A percentile compares a stretch with the other conserved stretches of the same genome.
These are phyloP conservation scores for Bicyclus anynana DNA, from an alignment of 1,140 invertebrate genomes.

Conservation along the genomic window DNA sequence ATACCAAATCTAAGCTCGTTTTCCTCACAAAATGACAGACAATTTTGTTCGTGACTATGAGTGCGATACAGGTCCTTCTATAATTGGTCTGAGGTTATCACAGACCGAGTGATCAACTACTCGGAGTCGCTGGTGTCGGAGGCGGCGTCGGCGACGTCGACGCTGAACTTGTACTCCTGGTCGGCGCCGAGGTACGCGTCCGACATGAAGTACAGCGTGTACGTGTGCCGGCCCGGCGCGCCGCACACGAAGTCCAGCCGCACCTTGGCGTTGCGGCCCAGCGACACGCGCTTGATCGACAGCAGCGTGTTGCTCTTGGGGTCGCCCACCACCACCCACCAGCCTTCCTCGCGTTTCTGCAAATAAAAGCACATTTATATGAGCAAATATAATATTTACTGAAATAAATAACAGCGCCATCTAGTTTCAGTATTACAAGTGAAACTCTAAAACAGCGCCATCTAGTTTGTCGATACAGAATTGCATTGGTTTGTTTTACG, in stretches of 20 bases:
- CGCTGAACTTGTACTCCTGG: constrained; percentile 94
- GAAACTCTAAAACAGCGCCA: too few species aligned
- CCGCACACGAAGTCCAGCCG: constrained; percentile 98
- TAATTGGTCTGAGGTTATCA: too few species aligned
- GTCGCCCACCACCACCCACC: constrained; percentile 99
- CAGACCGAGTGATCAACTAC: neutral
- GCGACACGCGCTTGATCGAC: constrained; percentile 96
- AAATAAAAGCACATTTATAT: constrained; percentile 9
- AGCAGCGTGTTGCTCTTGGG: constrained; percentile 95
- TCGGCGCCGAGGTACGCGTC: constrained; percentile 99
- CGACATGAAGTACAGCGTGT: constrained; percentile 99
- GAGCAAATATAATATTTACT: too few species aligned
- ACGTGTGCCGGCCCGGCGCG: constrained; percentile 89
- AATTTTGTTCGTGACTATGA: too few species aligned
- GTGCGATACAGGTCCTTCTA: too few species aligned
- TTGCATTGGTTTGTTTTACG: too few species aligned
- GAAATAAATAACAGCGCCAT: too few species aligned
- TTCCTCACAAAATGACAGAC: too few species aligned
- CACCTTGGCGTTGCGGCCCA: constrained; percentile 95
- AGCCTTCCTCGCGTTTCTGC: constrained; percentile 98
- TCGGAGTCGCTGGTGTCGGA: constrained; percentile 45
- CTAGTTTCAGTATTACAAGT: too few species aligned
- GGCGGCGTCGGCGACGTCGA: constrained; percentile 87
- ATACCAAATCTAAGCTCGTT: too few species aligned
- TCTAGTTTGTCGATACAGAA: too few species aligned